A percentile compares a stretch with the other conserved stretches of the same genome.
Conservation (phyloP, 2,797 vertebrate genomes). For the Lemur catta region DNA sequence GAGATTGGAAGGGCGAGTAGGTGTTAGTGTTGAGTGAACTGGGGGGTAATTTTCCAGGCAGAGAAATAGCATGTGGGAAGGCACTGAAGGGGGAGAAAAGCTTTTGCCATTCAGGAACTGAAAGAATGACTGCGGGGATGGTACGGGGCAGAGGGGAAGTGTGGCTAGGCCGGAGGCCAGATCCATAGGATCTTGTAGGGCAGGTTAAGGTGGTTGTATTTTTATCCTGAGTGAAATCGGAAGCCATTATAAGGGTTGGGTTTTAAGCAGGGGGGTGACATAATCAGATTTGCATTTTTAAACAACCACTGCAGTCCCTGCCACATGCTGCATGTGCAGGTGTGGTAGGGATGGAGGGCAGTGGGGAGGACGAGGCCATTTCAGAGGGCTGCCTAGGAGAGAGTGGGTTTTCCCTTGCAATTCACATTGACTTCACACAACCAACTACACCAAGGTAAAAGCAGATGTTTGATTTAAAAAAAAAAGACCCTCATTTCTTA, state of each 20-base stretch:
- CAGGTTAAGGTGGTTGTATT: neutral
- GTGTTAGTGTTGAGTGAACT: neutral
- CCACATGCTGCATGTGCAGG: neutral
- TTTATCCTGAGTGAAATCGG: neutral
- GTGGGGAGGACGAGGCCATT: neutral
- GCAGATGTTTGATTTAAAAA: neutral
- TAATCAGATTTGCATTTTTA: constrained; percentile 53
- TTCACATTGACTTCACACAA: neutral
- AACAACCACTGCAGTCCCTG: neutral
- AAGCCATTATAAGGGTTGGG: neutral
- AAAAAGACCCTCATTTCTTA: neutral
- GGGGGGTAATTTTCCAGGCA: constrained; percentile 41
- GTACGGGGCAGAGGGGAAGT: neutral
- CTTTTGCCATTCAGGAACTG: neutral
- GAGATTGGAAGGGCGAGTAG: constrained; percentile 46
- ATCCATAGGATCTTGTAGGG: constrained; percentile 30
- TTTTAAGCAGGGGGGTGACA: neutral
- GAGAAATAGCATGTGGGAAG: constrained; percentile 25
- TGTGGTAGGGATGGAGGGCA: neutral
- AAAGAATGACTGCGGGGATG: neutral
- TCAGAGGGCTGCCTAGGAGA: neutral
- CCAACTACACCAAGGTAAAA: neutral
- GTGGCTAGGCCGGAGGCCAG: neutral
- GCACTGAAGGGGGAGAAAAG: neutral
- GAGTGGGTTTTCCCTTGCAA: neutral